These are phyloP conservation scores for Notiomystis cincta DNA, from an alignment of 2,113 vertebrate genomes.

Conservation along the genomic window DNA sequence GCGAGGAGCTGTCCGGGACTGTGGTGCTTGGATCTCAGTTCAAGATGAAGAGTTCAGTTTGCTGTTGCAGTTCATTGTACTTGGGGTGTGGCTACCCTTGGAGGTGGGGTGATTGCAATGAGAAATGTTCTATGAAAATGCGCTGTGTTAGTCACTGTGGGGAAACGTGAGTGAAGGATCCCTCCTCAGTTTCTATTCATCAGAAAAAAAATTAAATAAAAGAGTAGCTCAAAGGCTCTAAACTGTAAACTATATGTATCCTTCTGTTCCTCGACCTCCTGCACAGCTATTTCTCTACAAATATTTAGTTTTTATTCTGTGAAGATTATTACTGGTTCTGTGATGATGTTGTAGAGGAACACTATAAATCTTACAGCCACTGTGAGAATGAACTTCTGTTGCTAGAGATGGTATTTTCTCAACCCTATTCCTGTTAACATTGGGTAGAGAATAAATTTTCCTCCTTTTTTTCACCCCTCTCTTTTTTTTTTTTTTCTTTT, in stretches of 20 bases:
- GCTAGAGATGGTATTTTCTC: neutral
- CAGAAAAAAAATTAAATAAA: neutral
- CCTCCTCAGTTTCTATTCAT: neutral
- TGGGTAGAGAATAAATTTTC: neutral
- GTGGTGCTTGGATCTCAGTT: neutral
- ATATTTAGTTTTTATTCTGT: slow-evolving; percentile 32
- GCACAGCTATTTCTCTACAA: neutral
- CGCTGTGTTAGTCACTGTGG: neutral
- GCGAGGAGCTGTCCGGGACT: neutral
- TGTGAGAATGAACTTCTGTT: slow-evolving; percentile 20
- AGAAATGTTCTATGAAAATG: neutral
- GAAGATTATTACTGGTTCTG: slow-evolving; percentile 7
- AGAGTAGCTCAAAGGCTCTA: neutral
- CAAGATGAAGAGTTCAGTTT: neutral
- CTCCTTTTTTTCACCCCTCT: rapidly evolving
- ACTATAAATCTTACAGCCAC: neutral
- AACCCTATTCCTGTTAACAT: neutral
- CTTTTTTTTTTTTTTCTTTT: neutral
- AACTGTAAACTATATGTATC: neutral
- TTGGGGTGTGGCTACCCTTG: slow-evolving; percentile 17
- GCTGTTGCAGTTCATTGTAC: neutral
- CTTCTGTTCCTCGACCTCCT: neutral
- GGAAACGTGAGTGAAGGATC: neutral
- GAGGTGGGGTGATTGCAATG: neutral
- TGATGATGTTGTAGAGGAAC: neutral